Evolutionary conservation across 2,888 invertebrate species (phyloP).

Genomic region (Apamea monoglypha): DNA sequence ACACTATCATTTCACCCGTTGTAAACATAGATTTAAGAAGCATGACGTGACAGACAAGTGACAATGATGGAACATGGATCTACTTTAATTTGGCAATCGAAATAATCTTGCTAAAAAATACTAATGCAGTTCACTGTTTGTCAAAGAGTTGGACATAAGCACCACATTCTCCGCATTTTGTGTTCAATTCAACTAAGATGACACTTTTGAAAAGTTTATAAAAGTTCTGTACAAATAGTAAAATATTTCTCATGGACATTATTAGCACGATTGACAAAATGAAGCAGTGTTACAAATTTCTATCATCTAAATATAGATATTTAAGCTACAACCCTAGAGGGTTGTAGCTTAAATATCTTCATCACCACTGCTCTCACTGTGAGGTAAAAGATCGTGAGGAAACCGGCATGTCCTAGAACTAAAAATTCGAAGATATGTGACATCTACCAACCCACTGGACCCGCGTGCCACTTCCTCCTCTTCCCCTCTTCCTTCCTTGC

Average conservation of each 20-base stretch:
- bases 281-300: neutral
- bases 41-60: neutral
- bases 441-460: too few relatives aligned
- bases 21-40: slow-evolving; percentile 21
- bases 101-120: neutral
- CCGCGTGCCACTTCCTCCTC: too few relatives aligned
- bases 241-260: neutral
- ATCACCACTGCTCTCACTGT: too few relatives aligned
- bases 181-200: neutral
- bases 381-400: too few relatives aligned
- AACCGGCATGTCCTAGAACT: too few relatives aligned
- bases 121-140: neutral
- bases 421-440: too few relatives aligned
- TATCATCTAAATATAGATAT: neutral
- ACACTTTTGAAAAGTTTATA: neutral
- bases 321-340: too few relatives aligned
- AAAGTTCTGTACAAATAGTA: neutral
- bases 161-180: neutral
- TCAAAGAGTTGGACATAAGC: neutral
- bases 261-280: neutral
- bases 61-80: neutral
- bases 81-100: neutral
- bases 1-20: slow-evolving; percentile 24
- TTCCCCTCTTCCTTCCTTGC: too few relatives aligned
- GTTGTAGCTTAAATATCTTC: too few relatives aligned